Percentiles rank a stretch among this genome's conserved stretches.
Evolutionary conservation across 2,113 vertebrate species (phyloP).

Genomic region (Chamaea fasciata): DNA sequence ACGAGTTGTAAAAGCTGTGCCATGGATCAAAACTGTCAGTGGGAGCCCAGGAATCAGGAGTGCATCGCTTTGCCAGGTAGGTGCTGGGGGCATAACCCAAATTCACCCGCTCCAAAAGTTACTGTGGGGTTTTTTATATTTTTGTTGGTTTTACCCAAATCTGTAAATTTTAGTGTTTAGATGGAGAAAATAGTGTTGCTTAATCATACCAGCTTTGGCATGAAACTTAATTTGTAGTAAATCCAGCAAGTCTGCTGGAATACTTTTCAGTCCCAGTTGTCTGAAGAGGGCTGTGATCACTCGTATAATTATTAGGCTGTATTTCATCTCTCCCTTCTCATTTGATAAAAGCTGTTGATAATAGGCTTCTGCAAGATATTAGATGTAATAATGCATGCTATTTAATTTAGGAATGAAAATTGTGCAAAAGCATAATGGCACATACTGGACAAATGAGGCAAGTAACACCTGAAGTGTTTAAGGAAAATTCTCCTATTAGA

Average conservation of each 20-base stretch:
- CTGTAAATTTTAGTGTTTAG: not conserved
- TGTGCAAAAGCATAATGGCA: not conserved
- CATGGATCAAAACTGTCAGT: slow-evolving; percentile 96
- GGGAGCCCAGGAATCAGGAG: slow-evolving; percentile 94
- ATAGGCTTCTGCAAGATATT: slow-evolving; percentile 10
- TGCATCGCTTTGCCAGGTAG: slow-evolving; percentile 91
- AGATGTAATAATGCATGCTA: slow-evolving; percentile 46
- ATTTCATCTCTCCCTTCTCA: not conserved
- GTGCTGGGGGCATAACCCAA: not conserved
- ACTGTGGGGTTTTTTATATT: accelerated
- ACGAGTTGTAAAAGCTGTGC: slow-evolving; percentile 97
- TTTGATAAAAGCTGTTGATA: slow-evolving; percentile 35
- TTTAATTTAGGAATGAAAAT: slow-evolving; percentile 26
- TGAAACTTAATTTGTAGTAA: not conserved
- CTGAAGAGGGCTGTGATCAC: not conserved
- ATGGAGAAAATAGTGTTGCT: not conserved
- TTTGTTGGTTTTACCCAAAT: not conserved
- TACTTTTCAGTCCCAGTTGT: not conserved
- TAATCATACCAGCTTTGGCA: not conserved
- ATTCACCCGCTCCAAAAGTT: not conserved
- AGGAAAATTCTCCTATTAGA: not conserved
- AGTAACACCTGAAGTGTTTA: not conserved
- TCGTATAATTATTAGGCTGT: not conserved
- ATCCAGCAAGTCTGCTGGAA: not conserved
- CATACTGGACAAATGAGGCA: not conserved